Percentiles rank a stretch among this genome's conserved stretches.
These are phyloP conservation scores for Castor canadensis DNA, from an alignment of 2,113 vertebrate genomes.

Conservation along the genomic window DNA sequence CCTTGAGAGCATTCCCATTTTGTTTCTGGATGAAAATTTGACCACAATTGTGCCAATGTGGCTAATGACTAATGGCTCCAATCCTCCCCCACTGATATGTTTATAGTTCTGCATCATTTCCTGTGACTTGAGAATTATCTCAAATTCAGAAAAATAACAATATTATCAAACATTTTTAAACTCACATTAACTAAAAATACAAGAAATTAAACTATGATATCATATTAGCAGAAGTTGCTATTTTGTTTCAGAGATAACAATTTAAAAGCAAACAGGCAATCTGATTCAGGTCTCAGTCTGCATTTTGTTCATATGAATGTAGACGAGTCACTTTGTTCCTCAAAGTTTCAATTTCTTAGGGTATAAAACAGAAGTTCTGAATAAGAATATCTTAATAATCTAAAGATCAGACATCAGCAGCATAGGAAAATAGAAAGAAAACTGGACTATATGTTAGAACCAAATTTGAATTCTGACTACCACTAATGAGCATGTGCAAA, in stretches of 20 bases:
- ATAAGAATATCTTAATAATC: background rate
- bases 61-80: slow-evolving; percentile 22
- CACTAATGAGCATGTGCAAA: background rate
- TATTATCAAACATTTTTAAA: background rate
- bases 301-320: slow-evolving; percentile 13
- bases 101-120: background rate
- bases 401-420: background rate
- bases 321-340: background rate
- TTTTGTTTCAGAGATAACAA: background rate
- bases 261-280: slow-evolving; percentile 22
- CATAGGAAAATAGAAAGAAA: background rate
- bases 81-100: background rate
- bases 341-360: background rate
- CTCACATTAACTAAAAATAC: background rate
- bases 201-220: background rate
- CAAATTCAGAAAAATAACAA: slow-evolving; percentile 27
- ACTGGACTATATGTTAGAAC: background rate
- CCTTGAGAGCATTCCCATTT: slow-evolving; percentile 15
- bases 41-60: slow-evolving; percentile 58
- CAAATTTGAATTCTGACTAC: background rate
- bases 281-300: background rate
- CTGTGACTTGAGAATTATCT: slow-evolving; percentile 29
- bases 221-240: background rate
- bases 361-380: background rate
- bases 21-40: slow-evolving; percentile 48